phyloP scores from a whole-genome alignment of 1,140 invertebrate genomes.

The Olivierus martensii region DNA sequence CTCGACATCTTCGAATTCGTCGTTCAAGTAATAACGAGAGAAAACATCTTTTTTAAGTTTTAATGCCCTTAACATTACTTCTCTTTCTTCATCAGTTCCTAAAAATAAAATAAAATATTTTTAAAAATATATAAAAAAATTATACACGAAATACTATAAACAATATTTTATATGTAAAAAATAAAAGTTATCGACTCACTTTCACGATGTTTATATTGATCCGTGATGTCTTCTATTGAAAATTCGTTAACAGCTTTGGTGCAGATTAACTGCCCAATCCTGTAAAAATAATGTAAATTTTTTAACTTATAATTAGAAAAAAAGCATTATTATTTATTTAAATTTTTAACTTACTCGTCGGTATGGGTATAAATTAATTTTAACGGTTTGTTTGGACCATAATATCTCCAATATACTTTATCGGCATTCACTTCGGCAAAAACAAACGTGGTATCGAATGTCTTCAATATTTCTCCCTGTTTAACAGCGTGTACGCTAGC shows the following conservation, averaged over 20 bases:
- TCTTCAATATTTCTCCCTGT: slow-evolving; percentile 58
- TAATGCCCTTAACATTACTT: slow-evolving; percentile 65
- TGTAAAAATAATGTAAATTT: slow-evolving; percentile 23
- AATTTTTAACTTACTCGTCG: slow-evolving; percentile 17
- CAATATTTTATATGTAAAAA: too few relatives aligned
- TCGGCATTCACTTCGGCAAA: slow-evolving; percentile 77
- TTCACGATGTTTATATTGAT: slow-evolving; percentile 73
- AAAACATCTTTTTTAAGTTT: slow-evolving; percentile 39
- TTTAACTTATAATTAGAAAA: slow-evolving; percentile 1
- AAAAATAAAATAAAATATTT: neutral
- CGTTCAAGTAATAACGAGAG: slow-evolving; percentile 75
- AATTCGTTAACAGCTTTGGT: slow-evolving; percentile 66
- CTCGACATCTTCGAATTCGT: slow-evolving; percentile 70
- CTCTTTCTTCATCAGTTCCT: slow-evolving; percentile 48
- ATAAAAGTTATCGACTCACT: slow-evolving; percentile 25
- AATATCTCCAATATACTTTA: slow-evolving; percentile 36
- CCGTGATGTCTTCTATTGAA: slow-evolving; percentile 75
- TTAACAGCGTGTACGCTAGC: slow-evolving; percentile 55
- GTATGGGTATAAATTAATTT: slow-evolving; percentile 20
- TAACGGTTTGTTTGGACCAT: slow-evolving; percentile 36
- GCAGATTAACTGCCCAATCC: slow-evolving; percentile 70
- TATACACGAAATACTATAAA: neutral
- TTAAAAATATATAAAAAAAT: neutral
- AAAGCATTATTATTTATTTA: neutral
- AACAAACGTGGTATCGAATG: slow-evolving; percentile 66